These are phyloP conservation scores for Gymnogyps californianus DNA, from an alignment of 2,113 vertebrate species.

Conservation along the genomic window DNA sequence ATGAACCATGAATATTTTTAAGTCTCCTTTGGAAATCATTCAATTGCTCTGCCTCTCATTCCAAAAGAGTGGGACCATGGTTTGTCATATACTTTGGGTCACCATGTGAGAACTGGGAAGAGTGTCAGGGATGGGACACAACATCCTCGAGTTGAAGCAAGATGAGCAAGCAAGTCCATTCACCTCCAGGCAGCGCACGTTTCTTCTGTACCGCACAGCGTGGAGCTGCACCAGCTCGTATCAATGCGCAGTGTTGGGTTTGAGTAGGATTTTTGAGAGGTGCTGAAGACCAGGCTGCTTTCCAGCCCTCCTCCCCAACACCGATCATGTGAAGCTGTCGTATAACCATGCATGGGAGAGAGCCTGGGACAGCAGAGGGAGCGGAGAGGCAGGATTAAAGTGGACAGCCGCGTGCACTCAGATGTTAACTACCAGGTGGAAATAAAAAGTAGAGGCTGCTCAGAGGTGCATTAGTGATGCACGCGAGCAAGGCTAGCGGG, in stretches of 20 bases:
- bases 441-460: background rate
- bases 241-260: background rate
- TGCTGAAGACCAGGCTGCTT: background rate
- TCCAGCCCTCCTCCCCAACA: background rate
- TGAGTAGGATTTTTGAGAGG: background rate
- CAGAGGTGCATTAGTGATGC: background rate
- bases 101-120: background rate
- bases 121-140: background rate
- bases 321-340: rapidly evolving
- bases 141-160: background rate
- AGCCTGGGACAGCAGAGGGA: background rate
- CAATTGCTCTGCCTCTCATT: background rate
- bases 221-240: background rate
- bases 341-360: background rate
- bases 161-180: background rate
- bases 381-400: background rate
- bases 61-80: background rate
- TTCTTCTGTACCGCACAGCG: background rate
- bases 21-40: constrained; percentile 26
- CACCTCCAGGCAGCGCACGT: background rate
- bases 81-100: background rate
- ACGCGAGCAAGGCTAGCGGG: background rate
- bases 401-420: rapidly evolving
- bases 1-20: constrained; percentile 8
- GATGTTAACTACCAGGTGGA: background rate